Percentiles rank a stretch among this genome's conserved stretches.
These are phyloP conservation scores for Talpa occidentalis DNA, from an alignment of 2,113 vertebrate genomes.

Conservation along the genomic window DNA sequence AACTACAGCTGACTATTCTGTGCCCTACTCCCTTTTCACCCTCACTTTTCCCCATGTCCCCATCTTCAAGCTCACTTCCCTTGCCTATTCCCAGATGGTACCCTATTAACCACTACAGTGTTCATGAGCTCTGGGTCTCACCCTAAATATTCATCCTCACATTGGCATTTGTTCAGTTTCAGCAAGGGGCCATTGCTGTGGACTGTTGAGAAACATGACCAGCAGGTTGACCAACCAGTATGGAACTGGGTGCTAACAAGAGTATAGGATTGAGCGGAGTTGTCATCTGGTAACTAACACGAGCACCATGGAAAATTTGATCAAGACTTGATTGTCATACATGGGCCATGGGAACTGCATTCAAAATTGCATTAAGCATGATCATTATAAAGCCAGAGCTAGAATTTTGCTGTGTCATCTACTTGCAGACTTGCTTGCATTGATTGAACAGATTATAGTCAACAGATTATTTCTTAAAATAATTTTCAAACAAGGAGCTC, in stretches of 20 bases:
- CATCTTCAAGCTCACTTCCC: neutral
- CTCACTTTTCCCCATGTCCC: neutral
- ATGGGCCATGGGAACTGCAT: neutral
- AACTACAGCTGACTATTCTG: no score
- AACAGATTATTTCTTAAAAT: neutral
- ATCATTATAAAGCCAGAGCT: neutral
- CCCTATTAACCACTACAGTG: neutral
- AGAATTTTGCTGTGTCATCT: neutral
- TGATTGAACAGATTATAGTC: neutral
- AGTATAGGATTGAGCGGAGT: neutral
- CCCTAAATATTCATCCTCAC: no score
- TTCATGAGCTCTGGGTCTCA: neutral
- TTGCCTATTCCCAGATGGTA: neutral
- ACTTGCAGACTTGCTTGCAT: neutral
- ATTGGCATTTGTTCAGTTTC: neutral
- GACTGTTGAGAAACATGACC: neutral
- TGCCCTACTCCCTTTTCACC: neutral
- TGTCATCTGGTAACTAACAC: neutral
- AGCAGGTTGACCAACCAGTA: fast-evolving
- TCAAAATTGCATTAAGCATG: fast-evolving
- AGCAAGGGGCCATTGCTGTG: neutral
- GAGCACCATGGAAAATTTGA: neutral
- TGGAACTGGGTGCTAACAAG: fast-evolving
- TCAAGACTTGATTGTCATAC: fast-evolving
- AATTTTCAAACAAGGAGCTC: neutral